Evolutionary conservation across 2,113 vertebrate species (phyloP).

Genomic region (Clarias magur): DNA sequence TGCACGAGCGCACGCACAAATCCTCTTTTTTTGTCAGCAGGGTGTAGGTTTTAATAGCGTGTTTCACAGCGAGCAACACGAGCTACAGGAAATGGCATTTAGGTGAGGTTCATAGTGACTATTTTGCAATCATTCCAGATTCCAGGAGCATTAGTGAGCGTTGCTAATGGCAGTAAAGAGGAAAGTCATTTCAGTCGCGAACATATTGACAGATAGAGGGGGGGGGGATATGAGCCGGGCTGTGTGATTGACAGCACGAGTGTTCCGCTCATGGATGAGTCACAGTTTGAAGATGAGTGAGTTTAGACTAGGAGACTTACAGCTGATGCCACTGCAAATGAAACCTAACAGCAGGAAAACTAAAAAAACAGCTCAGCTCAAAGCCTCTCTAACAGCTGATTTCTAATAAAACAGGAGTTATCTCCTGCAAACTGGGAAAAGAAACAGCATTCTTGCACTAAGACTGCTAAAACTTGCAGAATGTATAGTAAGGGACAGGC

Average conservation of each 20-base stretch:
- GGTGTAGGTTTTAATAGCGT: background rate
- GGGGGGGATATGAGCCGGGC: background rate
- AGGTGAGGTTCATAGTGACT: background rate
- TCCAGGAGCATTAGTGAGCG: conserved; percentile 8
- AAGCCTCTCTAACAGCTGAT: conserved; percentile 11
- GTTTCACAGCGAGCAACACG: background rate
- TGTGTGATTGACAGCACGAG: conserved; percentile 28
- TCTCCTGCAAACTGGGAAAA: background rate
- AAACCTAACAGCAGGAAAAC: conserved; percentile 30
- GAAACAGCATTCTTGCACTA: background rate
- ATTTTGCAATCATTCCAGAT: background rate
- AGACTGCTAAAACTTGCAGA: background rate
- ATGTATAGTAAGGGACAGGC: background rate
- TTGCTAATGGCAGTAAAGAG: background rate
- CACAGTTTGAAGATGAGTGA: conserved; percentile 39
- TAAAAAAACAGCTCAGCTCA: conserved; percentile 33
- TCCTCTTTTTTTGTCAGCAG: background rate
- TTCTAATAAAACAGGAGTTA: conserved; percentile 31
- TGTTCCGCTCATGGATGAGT: conserved; percentile 38
- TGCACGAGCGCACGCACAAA: background rate
- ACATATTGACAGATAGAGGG: conserved; percentile 17
- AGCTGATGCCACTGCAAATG: conserved; percentile 44
- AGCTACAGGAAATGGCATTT: background rate
- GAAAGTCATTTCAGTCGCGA: background rate
- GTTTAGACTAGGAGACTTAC: conserved; percentile 14